Conservation (phyloP, 2,113 vertebrate genomes). For the Eupsittula cactorum region DNA sequence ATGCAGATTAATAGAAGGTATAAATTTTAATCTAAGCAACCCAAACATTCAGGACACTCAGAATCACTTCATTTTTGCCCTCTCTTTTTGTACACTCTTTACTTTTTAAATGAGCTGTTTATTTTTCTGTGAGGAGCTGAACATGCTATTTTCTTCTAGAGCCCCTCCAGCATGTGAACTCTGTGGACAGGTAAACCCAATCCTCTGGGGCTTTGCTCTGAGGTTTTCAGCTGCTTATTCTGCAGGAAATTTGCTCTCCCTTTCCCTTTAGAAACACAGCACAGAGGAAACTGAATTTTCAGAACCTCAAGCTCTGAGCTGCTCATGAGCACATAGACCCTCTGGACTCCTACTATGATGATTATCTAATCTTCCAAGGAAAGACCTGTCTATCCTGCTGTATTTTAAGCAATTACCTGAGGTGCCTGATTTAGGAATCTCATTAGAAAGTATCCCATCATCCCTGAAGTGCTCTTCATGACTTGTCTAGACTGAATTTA, state of each 20-base stretch:
- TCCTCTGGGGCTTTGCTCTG: neutral
- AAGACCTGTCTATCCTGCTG: neutral
- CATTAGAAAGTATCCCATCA: neutral
- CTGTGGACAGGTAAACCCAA: neutral
- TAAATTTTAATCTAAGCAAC: neutral
- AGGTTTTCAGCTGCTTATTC: neutral
- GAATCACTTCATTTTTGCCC: neutral
- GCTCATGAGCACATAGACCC: neutral
- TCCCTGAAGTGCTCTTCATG: neutral
- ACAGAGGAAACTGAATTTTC: neutral
- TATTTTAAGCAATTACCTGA: conserved; percentile 8
- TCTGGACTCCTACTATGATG: neutral
- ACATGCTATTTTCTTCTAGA: neutral
- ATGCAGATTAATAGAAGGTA: neutral
- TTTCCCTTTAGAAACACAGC: neutral
- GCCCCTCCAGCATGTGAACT: neutral
- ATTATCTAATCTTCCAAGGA: neutral
- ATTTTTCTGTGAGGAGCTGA: neutral
- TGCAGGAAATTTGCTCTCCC: neutral
- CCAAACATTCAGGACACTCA: neutral
- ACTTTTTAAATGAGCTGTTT: neutral
- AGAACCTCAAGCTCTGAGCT: neutral
- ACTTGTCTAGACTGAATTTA: neutral
- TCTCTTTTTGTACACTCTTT: neutral
- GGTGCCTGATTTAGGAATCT: neutral